phyloP scores from a whole-genome alignment of 2,888 invertebrate genomes.

The Tenthredo notha region DNA sequence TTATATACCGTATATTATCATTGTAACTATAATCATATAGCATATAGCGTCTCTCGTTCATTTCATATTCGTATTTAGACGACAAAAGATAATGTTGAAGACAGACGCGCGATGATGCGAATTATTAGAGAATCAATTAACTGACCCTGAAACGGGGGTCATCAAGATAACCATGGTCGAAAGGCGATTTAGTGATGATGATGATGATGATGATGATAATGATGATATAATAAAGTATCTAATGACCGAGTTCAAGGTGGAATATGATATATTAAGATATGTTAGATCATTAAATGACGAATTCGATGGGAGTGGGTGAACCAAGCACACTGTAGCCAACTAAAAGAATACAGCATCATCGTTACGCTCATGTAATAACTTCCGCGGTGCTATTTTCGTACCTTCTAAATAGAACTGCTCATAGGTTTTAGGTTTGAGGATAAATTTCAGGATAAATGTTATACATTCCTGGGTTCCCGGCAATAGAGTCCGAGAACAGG shows the following conservation, averaged over 20 bases:
- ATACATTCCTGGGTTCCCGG: too few relatives aligned
- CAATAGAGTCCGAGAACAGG: too few relatives aligned
- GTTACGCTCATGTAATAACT: neutral
- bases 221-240: neutral
- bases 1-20: neutral
- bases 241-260: neutral
- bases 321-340: neutral
- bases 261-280: neutral
- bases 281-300: neutral
- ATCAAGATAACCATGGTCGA: conserved; percentile 19
- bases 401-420: neutral
- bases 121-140: conserved; percentile 16
- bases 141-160: conserved; percentile 24
- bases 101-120: neutral
- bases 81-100: neutral
- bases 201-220: too few relatives aligned
- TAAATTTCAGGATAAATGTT: too few relatives aligned
- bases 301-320: neutral
- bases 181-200: conserved; percentile 15
- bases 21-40: neutral
- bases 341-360: neutral
- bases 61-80: neutral
- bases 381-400: neutral
- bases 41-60: neutral
- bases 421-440: too few relatives aligned